Evolutionary conservation across 2,888 invertebrate species (phyloP), one percentile per base, ranked within the genome.

Genomic region (Nomada hirtipes): DNA sequence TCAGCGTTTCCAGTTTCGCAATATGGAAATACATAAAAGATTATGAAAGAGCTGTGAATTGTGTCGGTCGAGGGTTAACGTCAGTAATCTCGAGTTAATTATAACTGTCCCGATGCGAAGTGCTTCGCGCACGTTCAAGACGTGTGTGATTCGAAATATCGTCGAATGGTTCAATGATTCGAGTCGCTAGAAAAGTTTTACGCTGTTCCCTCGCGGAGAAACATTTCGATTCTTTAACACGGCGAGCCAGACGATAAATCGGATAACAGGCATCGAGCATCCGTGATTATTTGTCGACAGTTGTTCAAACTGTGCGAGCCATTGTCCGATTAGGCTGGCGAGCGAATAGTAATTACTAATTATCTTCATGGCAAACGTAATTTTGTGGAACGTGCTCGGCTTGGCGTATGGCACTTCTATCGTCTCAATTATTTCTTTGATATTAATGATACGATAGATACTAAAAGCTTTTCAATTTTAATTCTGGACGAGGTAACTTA

Each of bases 271-370:
- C 55, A 53, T 73, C 65, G 64, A 53, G 60, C 81, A 44, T 55
- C 11, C 53, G 61, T 60, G 82, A 72, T 57, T 79, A 83, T 89
- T 90, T 88, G 83, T 84, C 78, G 69, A 82, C 79, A 74, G 84
- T 83, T 82, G 83, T 88, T 88, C 83, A 83, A 83, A 84, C 80
- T 84, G 70, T 67, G 52, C 57, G 70, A 67, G 64, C 73, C 81
- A 68, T 69, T 74, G 82, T 72, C 77, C 75, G 82, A 88, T 88
- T 86, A 65, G 47, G 26, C 44, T 23, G 52, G 60, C 53, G 44
- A 60, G 64, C 61, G 68, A 67, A 59, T 63, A 67, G 36, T 36
- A 4, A 42, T 57, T 7, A 36, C 36, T 7, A 36, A 68, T 74
- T 74, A 83, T 76, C 76, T 53, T 20, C 13, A 63, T 78, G 61